Percentiles rank a stretch among this genome's conserved stretches.
phyloP scores from a whole-genome alignment of 1,140 invertebrate species.

The Carcinoscorpius rotundicauda region DNA sequence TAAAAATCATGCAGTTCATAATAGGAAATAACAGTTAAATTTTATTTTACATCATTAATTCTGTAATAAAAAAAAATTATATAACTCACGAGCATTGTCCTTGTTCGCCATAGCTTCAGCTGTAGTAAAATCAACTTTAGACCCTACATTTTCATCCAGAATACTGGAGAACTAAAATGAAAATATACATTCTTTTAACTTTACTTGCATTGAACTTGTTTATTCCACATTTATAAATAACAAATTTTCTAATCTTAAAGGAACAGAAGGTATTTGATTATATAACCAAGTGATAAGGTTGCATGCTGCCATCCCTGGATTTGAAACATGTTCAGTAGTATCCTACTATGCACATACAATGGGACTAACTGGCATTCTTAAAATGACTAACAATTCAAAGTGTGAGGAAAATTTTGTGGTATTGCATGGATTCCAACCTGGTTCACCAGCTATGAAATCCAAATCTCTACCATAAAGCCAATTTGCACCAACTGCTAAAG shows the following conservation, averaged over 20 bases:
- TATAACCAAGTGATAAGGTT: not conserved
- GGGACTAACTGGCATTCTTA: too few species aligned
- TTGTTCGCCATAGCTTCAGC: constrained; percentile 27
- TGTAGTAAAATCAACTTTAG: constrained; percentile 13
- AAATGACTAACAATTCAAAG: too few species aligned
- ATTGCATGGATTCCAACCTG: too few species aligned
- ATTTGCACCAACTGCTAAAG: too few species aligned
- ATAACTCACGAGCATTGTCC: constrained; percentile 21
- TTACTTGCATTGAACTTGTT: not conserved
- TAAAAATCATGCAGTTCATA: not conserved
- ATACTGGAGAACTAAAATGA: constrained; percentile 14
- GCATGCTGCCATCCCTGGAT: too few species aligned
- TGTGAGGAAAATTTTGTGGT: too few species aligned
- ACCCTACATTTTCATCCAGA: constrained; percentile 12
- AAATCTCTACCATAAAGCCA: too few species aligned
- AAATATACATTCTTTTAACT: not conserved
- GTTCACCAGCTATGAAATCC: too few species aligned
- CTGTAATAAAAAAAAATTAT: constrained; percentile 1
- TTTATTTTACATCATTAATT: constrained; percentile 1
- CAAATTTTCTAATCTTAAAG: not conserved
- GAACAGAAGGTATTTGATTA: not conserved
- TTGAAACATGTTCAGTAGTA: too few species aligned
- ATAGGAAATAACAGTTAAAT: not conserved
- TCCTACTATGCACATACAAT: too few species aligned
- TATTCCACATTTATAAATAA: not conserved